These are phyloP conservation scores for Ptychochromis oligacanthus DNA, from an alignment of 2,113 vertebrate genomes.

Conservation along the genomic window DNA sequence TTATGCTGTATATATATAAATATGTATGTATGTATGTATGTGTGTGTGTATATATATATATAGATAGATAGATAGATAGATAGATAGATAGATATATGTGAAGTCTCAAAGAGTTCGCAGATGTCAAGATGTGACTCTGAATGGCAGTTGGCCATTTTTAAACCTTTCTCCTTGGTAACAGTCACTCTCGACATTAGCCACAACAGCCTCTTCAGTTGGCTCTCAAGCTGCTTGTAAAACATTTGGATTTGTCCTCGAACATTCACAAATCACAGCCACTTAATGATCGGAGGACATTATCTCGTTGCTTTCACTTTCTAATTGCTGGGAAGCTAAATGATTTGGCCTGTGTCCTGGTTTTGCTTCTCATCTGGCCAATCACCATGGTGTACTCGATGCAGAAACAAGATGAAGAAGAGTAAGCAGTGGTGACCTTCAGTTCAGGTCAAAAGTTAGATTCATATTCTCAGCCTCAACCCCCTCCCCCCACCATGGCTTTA, in stretches of 20 bases:
- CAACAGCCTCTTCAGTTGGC: background rate
- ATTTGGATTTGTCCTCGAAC: background rate
- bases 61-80: no score
- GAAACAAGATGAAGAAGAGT: background rate
- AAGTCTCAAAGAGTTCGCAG: background rate
- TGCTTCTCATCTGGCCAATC: background rate
- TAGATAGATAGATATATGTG: no score
- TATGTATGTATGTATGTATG: no score
- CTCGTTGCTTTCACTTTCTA: conserved; percentile 10
- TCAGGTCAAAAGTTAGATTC: background rate
- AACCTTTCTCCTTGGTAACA: background rate
- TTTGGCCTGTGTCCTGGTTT: background rate
- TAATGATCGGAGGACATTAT: background rate
- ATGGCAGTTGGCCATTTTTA: background rate
- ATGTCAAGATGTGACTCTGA: no score
- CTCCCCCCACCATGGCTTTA: background rate
- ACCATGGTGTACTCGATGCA: background rate
- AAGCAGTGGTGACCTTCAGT: background rate
- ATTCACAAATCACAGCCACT: background rate
- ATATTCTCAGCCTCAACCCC: background rate
- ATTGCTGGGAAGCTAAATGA: background rate
- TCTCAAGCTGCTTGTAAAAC: background rate
- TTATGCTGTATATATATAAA: background rate
- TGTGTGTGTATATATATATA: no score
- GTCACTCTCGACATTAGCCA: background rate